Evolutionary conservation across 2,888 invertebrate species (phyloP).

Genomic region (Cheilosia vulpina): DNA sequence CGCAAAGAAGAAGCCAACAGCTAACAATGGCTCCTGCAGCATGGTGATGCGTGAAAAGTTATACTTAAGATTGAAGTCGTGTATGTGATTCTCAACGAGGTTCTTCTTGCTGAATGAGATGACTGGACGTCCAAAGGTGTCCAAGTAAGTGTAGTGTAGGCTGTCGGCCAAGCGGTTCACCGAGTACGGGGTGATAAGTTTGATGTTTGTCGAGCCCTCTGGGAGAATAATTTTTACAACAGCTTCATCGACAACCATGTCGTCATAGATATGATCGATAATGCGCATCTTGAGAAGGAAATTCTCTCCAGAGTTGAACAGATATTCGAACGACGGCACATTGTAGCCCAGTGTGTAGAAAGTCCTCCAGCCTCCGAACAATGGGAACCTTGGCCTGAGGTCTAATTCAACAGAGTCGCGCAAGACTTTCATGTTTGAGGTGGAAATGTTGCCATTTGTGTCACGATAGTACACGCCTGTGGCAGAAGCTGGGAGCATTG

Average conservation of each 20-base stretch:
- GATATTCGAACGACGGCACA: slow-evolving; percentile 98
- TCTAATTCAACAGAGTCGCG: slow-evolving; percentile 98
- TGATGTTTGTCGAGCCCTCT: slow-evolving; percentile 93
- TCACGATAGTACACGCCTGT: slow-evolving; percentile 97
- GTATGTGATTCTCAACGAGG: slow-evolving; percentile 97
- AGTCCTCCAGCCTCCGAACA: slow-evolving; percentile 99
- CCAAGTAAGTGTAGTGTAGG: slow-evolving; percentile 96
- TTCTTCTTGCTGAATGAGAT: slow-evolving; percentile 92
- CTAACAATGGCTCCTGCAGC: slow-evolving; percentile 96
- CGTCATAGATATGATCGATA: slow-evolving; percentile 98
- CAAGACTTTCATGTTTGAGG: slow-evolving; percentile 94
- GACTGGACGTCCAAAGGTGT: slow-evolving; percentile 96
- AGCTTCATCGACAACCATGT: slow-evolving; percentile 96
- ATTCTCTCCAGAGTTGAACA: slow-evolving; percentile 91
- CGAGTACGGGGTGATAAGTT: slow-evolving; percentile 91
- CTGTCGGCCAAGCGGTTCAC: slow-evolving; percentile 90
- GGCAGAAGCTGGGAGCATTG: slow-evolving; percentile 93
- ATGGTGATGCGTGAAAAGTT: slow-evolving; percentile 93
- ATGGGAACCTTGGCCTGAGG: slow-evolving; percentile 97
- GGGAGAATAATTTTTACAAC: slow-evolving; percentile 96
- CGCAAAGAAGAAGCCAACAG: slow-evolving; percentile 93
- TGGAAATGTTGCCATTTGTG: slow-evolving; percentile 99
- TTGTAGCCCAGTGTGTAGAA: slow-evolving; percentile 98
- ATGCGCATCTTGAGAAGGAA: slow-evolving; percentile 96
- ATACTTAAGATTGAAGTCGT: slow-evolving; percentile 95